Percentiles rank a stretch among this genome's conserved stretches.
Conservation (phyloP, 2,888 invertebrate species). For the Mythimna ferrago region DNA sequence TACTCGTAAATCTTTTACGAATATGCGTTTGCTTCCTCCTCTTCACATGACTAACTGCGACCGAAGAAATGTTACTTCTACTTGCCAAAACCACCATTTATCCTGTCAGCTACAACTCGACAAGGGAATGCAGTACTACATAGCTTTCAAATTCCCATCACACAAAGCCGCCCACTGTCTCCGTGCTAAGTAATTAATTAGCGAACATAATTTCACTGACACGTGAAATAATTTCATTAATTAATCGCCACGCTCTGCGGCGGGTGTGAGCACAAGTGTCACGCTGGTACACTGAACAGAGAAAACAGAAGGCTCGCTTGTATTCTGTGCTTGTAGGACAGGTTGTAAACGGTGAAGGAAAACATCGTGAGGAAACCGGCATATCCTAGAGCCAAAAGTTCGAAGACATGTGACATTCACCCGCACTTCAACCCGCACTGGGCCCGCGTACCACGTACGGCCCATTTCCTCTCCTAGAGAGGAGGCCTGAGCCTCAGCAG, state of each 20-base stretch:
- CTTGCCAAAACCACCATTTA: slow-evolving; percentile 3
- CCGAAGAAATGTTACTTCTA: not conserved
- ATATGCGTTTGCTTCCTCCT: no score
- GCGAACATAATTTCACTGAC: slow-evolving; percentile 49
- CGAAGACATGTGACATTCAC: no score
- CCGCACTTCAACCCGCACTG: no score
- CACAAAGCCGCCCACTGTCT: slow-evolving; percentile 19
- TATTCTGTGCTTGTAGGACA: no score
- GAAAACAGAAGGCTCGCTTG: slow-evolving; percentile 21
- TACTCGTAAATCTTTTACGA: no score
- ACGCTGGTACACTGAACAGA: slow-evolving; percentile 39
- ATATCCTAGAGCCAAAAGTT: no score
- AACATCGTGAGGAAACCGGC: no score
- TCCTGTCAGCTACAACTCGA: not conserved
- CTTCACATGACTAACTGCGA: no score
- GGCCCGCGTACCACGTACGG: no score
- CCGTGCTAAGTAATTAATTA: slow-evolving; percentile 48
- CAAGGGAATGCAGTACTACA: slow-evolving; percentile 15
- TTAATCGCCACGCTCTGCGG: slow-evolving; percentile 49
- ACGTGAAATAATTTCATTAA: slow-evolving; percentile 61
- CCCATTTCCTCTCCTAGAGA: no score
- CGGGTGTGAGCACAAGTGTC: slow-evolving; percentile 57
- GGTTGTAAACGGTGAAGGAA: no score
- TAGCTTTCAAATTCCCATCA: slow-evolving; percentile 43
- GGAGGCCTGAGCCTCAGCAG: no score